Evolutionary conservation across 2,888 invertebrate genomes (phyloP).

Genomic region (Portevinia maculata): DNA sequence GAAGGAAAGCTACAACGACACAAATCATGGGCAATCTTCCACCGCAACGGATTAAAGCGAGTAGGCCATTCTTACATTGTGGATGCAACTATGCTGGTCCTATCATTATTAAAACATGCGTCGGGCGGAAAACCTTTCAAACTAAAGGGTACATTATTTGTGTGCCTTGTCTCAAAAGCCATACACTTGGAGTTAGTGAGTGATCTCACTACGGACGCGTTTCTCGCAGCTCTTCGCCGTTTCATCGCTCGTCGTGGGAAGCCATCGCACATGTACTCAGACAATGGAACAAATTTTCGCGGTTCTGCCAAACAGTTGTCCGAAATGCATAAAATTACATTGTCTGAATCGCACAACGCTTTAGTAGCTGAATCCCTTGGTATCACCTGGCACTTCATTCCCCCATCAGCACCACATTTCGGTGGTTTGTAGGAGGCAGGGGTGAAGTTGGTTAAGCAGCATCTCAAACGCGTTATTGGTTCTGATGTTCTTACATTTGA

Average conservation of each 20-base stretch:
- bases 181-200: background rate
- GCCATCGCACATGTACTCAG: background rate
- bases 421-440: slow-evolving; percentile 1
- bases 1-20: no score
- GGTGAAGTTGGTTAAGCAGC: background rate
- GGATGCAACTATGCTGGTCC: slow-evolving; percentile 2
- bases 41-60: background rate
- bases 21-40: background rate
- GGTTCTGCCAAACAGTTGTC: background rate
- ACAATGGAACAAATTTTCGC: background rate
- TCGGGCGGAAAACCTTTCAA: background rate
- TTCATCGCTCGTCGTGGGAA: background rate
- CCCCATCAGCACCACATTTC: background rate
- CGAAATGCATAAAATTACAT: background rate
- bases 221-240: background rate
- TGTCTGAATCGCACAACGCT: background rate
- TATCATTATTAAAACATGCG: background rate
- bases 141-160: background rate
- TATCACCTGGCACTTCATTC: background rate
- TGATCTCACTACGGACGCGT: background rate
- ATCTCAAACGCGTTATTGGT: no score
- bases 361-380: background rate
- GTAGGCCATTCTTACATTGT: background rate
- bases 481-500: no score
- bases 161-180: background rate